Evolutionary conservation across 2,797 vertebrate species (phyloP).

Genomic region (Coracias cyanogaster): DNA sequence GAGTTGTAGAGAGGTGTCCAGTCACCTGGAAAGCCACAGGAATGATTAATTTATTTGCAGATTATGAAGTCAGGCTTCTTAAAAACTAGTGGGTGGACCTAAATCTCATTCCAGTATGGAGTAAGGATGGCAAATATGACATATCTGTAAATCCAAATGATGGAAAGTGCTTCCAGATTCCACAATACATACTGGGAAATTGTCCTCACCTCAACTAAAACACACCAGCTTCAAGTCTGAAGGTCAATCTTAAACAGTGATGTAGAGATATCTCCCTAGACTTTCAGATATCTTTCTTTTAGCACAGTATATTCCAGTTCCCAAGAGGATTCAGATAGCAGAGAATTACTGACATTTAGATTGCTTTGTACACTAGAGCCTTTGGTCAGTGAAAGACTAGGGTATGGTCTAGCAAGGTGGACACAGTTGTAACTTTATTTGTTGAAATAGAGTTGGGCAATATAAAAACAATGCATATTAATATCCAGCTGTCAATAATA

Average conservation of each 20-base stretch:
- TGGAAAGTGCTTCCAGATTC: background rate
- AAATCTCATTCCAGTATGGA: background rate
- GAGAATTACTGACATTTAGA: background rate
- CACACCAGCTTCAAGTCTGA: background rate
- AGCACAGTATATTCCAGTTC: background rate
- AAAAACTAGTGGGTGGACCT: background rate
- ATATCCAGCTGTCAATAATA: background rate
- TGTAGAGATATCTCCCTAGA: background rate
- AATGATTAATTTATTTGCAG: background rate
- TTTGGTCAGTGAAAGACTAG: background rate
- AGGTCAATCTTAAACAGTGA: background rate
- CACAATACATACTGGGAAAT: background rate
- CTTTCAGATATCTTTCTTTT: background rate
- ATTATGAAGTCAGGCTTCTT: background rate
- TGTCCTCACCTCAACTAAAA: background rate
- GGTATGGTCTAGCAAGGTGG: fast-evolving
- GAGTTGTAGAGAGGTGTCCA: background rate
- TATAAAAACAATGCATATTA: background rate
- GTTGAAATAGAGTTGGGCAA: background rate
- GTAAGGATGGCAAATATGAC: background rate
- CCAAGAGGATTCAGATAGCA: background rate
- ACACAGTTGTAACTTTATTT: background rate
- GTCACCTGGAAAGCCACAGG: background rate
- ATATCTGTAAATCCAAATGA: background rate
- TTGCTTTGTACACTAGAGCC: background rate